These are phyloP conservation scores for Chiloscyllium plagiosum DNA, from an alignment of 2,113 vertebrate genomes.

Conservation along the genomic window DNA sequence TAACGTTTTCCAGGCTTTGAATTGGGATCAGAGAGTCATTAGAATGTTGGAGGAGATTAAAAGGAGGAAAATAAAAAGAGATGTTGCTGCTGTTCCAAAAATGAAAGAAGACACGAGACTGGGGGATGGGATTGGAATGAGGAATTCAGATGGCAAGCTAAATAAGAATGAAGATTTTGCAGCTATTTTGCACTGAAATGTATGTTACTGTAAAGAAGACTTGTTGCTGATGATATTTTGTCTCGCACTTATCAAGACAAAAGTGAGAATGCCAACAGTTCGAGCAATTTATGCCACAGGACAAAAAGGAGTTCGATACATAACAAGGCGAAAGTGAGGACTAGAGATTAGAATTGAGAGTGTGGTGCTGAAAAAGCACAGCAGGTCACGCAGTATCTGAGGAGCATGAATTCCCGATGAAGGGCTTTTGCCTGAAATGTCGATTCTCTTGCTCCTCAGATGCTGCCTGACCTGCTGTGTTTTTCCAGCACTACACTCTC, in stretches of 20 bases:
- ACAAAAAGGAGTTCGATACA: not conserved
- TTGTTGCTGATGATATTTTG: not conserved
- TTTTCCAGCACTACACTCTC: too few relatives aligned
- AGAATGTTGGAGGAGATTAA: slow-evolving; percentile 5
- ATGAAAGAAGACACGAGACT: not conserved
- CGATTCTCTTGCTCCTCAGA: too few relatives aligned
- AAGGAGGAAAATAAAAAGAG: not conserved
- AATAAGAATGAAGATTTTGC: not conserved
- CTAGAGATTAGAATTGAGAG: too few relatives aligned
- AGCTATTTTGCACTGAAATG: not conserved
- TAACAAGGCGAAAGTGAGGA: not conserved
- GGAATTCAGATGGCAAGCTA: not conserved
- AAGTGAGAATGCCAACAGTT: not conserved
- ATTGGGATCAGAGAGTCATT: slow-evolving; percentile 1
- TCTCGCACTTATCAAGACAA: not conserved
- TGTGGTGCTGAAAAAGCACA: too few relatives aligned
- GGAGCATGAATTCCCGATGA: too few relatives aligned
- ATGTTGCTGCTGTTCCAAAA: not conserved
- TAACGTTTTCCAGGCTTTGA: slow-evolving; percentile 24
- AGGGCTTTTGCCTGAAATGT: too few relatives aligned
- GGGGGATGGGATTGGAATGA: not conserved
- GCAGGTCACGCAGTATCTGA: too few relatives aligned
- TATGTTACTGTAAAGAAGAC: not conserved
- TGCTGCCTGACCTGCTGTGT: too few relatives aligned
- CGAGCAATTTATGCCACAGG: not conserved